A percentile compares a stretch with the other conserved stretches of the same genome.
These are phyloP conservation scores for Lasioglossum villosulum DNA, from an alignment of 2,888 invertebrate genomes.

Conservation along the genomic window DNA sequence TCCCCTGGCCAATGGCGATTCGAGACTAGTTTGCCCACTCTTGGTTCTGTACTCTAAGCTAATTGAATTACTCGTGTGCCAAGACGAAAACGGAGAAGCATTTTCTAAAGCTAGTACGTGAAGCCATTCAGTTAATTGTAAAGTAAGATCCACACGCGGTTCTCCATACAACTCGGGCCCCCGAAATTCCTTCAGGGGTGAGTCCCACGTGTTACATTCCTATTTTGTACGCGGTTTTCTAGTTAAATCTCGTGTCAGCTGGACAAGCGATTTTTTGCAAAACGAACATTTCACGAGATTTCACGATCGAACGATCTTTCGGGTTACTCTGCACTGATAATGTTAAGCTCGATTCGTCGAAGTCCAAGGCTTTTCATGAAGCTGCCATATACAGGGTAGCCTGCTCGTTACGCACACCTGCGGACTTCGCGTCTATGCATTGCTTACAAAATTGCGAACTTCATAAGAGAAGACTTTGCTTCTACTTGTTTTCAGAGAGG, in stretches of 20 bases:
- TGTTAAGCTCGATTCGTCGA: slow-evolving; percentile 40
- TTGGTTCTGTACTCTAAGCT: slow-evolving; percentile 50
- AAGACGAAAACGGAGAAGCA: slow-evolving; percentile 62
- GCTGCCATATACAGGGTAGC: not conserved
- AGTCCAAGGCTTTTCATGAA: slow-evolving; percentile 1
- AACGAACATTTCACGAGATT: slow-evolving; percentile 5
- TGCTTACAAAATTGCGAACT: not conserved
- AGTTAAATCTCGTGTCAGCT: slow-evolving; percentile 57
- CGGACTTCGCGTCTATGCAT: not conserved
- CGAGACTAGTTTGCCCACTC: slow-evolving; percentile 46
- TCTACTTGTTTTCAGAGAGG: not conserved
- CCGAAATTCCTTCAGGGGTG: slow-evolving; percentile 15
- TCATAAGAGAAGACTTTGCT: not conserved
- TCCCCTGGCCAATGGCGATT: not conserved
- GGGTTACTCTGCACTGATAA: slow-evolving; percentile 45
- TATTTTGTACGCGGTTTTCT: slow-evolving; percentile 76
- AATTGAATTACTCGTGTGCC: slow-evolving; percentile 74
- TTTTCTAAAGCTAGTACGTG: slow-evolving; percentile 71
- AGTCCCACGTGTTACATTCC: slow-evolving; percentile 71
- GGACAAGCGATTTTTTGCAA: slow-evolving; percentile 20
- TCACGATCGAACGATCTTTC: slow-evolving; percentile 16
- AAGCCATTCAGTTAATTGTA: slow-evolving; percentile 58
- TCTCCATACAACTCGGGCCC: slow-evolving; percentile 21
- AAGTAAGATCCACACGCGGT: slow-evolving; percentile 44
- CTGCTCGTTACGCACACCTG: not conserved